These are phyloP conservation scores for Adelosebastes latens DNA, from an alignment of 2,797 vertebrate species.

Conservation along the genomic window DNA sequence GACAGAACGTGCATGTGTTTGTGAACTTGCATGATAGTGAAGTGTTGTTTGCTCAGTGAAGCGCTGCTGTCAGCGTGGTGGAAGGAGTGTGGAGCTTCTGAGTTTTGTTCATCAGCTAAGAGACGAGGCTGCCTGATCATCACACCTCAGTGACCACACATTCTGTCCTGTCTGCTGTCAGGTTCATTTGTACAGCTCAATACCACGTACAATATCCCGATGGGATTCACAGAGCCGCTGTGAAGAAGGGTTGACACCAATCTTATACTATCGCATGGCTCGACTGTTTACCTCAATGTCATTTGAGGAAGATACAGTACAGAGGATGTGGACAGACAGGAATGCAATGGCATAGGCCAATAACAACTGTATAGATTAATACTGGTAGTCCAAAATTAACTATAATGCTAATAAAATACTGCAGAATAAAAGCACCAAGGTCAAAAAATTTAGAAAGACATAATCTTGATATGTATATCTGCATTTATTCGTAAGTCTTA, in stretches of 20 bases:
- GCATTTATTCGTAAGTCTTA: not conserved
- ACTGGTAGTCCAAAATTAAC: not conserved
- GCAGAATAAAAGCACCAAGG: not conserved
- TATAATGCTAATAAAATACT: not conserved
- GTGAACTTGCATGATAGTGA: not conserved
- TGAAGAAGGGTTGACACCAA: constrained; percentile 6
- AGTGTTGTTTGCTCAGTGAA: constrained; percentile 47
- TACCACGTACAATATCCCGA: constrained; percentile 3
- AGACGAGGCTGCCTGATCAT: constrained; percentile 40
- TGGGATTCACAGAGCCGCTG: constrained; percentile 1
- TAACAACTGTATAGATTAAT: not conserved
- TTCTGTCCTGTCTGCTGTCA: constrained; percentile 44
- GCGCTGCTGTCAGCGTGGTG: constrained; percentile 11
- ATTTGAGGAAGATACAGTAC: not conserved
- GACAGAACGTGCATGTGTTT: not conserved
- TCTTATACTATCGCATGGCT: constrained; percentile 4
- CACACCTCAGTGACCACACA: constrained; percentile 68
- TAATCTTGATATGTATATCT: not conserved
- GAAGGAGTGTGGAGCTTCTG: constrained; percentile 12
- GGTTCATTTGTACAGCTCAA: constrained; percentile 48
- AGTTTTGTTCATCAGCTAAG: constrained; percentile 52
- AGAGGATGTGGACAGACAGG: not conserved
- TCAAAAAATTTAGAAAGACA: not conserved
- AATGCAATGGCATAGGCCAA: not conserved
- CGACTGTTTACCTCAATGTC: not conserved